phyloP scores from a whole-genome alignment of 2,113 vertebrate genomes.

The Tauraco erythrolophus region DNA sequence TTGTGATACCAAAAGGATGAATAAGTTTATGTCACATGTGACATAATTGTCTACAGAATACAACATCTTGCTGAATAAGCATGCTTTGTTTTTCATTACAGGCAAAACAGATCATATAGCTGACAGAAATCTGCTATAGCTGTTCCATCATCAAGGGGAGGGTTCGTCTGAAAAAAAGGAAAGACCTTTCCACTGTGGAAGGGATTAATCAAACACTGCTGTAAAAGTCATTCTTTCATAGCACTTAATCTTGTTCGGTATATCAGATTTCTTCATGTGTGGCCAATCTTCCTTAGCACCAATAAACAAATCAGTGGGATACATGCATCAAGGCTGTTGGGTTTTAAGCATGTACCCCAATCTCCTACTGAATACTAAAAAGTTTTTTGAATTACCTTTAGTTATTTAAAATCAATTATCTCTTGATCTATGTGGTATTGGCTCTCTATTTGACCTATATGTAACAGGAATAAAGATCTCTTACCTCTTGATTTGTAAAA shows the following conservation, averaged over 20 bases:
- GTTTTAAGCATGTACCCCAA: neutral
- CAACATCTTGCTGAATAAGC: neutral
- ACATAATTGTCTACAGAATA: neutral
- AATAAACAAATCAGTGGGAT: neutral
- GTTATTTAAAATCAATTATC: neutral
- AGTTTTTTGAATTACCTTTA: neutral
- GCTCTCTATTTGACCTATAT: neutral
- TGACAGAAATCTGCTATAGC: neutral
- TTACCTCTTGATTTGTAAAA: neutral
- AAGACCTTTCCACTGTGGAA: neutral
- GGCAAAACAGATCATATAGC: neutral
- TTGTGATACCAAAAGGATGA: neutral
- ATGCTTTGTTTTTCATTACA: neutral
- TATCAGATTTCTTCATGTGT: conserved; percentile 24
- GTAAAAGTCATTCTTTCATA: conserved; percentile 12
- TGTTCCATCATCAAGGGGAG: neutral
- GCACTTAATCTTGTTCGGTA: neutral
- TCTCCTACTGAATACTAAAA: neutral
- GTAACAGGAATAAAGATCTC: neutral
- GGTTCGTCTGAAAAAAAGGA: neutral
- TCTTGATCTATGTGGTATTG: neutral
- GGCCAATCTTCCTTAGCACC: neutral
- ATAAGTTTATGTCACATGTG: neutral
- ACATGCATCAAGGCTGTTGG: neutral
- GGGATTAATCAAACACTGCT: neutral